These are phyloP conservation scores for Pseudotriccus pelzelni DNA, from an alignment of 2,797 vertebrate species.

Conservation along the genomic window DNA sequence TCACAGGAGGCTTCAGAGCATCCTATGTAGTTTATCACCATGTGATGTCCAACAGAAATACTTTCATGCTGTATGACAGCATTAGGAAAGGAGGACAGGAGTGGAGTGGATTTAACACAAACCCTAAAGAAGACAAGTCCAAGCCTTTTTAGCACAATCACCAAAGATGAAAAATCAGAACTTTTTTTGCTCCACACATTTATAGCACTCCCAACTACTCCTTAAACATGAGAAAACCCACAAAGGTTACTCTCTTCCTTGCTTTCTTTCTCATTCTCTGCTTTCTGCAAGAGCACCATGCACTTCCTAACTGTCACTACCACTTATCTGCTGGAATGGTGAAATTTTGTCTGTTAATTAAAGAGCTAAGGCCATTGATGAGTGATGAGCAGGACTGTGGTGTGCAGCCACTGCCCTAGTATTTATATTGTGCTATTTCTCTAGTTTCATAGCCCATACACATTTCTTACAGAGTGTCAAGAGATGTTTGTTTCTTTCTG, in stretches of 20 bases:
- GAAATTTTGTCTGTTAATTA: constrained; percentile 15
- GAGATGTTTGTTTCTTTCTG: constrained; percentile 43
- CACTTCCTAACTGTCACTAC: background rate
- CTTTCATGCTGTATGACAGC: background rate
- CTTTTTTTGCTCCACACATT: background rate
- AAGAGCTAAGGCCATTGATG: background rate
- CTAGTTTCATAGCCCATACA: background rate
- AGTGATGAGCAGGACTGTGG: background rate
- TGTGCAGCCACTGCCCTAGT: background rate
- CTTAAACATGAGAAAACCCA: background rate
- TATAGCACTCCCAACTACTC: background rate
- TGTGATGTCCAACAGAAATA: background rate
- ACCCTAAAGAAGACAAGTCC: background rate
- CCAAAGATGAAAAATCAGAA: background rate
- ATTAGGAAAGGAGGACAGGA: background rate
- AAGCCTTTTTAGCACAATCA: background rate
- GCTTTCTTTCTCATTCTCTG: background rate
- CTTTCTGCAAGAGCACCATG: background rate
- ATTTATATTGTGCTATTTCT: background rate
- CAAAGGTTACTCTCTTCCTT: background rate
- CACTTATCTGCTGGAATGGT: background rate
- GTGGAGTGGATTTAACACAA: background rate
- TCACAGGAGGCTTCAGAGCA: background rate
- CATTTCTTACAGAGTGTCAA: background rate
- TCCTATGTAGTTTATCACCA: background rate